Conservation (phyloP, 2,797 vertebrate genomes). For the Xiphorhynchus erythropygius region DNA sequence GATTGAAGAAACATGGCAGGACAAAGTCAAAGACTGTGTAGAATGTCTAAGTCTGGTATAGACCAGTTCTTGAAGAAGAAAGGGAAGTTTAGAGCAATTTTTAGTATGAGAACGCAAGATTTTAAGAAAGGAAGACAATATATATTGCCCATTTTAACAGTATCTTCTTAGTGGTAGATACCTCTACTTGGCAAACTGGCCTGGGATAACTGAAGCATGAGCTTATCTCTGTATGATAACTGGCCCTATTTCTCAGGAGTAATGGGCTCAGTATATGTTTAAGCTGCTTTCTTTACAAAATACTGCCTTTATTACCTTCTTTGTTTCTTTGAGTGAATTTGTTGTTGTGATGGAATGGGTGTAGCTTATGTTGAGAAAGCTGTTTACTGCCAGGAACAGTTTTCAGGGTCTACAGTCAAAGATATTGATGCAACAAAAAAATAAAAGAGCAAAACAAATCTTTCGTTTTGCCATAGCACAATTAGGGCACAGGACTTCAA, state of each 20-base stretch:
- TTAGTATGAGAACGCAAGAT: not conserved
- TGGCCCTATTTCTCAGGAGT: not conserved
- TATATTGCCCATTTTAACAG: not conserved
- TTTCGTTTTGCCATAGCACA: not conserved
- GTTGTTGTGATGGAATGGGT: not conserved
- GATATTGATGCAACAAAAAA: not conserved
- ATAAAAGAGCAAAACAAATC: rapidly evolving
- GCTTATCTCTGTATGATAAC: not conserved
- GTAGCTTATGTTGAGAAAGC: not conserved
- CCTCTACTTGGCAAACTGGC: not conserved
- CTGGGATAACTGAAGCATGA: not conserved
- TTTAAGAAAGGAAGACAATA: rapidly evolving
- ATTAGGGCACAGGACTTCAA: not conserved
- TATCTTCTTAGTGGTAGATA: not conserved
- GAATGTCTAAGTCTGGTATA: not conserved
- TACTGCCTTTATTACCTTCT: not conserved
- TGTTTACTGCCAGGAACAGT: not conserved
- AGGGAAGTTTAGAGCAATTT: not conserved
- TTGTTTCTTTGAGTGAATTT: not conserved
- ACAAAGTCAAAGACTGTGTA: constrained; percentile 55
- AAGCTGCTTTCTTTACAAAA: not conserved
- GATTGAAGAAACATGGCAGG: constrained; percentile 64
- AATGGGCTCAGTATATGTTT: not conserved
- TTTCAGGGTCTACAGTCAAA: not conserved
- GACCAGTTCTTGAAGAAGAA: not conserved